Conservation (phyloP, 2,113 vertebrate genomes). For the Theristicus caerulescens region DNA sequence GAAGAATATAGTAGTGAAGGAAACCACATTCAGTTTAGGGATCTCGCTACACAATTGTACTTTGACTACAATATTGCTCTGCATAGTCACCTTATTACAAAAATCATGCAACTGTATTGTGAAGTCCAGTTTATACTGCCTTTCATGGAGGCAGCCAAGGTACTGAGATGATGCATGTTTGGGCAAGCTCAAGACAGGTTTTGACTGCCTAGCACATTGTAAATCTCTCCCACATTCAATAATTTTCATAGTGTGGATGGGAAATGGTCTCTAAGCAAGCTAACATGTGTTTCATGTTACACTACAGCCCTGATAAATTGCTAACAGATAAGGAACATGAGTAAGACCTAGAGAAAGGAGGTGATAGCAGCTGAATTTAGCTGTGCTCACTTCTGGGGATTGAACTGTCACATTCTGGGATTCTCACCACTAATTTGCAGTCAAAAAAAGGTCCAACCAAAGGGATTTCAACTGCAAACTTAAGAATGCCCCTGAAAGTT, state of each 20-base stretch:
- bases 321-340: background rate
- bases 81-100: background rate
- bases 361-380: background rate
- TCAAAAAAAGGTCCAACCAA: background rate
- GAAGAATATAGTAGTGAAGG: background rate
- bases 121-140: background rate
- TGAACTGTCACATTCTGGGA: background rate
- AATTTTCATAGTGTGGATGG: background rate
- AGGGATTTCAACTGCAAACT: background rate
- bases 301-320: background rate
- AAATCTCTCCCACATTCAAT: background rate
- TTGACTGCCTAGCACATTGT: background rate
- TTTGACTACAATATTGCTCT: background rate
- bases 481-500: background rate
- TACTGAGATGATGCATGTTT: background rate
- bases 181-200: background rate
- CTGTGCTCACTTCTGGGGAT: background rate
- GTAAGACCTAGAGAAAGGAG: background rate
- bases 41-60: background rate
- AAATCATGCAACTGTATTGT: background rate
- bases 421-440: background rate
- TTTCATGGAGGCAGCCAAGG: background rate
- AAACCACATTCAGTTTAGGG: background rate
- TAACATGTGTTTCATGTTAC: constrained; percentile 9
- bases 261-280: background rate